Conservation (phyloP, 2,888 invertebrate species). For the Drosophila putrida region DNA sequence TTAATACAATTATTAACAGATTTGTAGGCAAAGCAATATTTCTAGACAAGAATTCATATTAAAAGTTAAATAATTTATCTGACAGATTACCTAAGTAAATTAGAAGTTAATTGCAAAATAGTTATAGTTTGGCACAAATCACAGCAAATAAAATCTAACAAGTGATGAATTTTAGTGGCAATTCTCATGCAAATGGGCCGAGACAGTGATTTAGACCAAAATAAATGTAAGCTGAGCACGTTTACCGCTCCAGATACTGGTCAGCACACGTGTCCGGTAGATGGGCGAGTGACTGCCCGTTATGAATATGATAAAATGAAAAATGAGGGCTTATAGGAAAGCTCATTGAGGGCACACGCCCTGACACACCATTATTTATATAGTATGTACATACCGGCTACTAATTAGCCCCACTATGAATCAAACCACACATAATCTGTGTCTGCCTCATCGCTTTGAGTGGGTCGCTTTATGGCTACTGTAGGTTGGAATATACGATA, state of each 20-base stretch:
- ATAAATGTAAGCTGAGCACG: slow-evolving; percentile 18
- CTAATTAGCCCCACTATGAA: slow-evolving; percentile 44
- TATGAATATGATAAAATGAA: slow-evolving; percentile 23
- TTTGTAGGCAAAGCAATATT: neutral
- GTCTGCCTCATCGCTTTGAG: slow-evolving; percentile 7
- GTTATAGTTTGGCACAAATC: neutral
- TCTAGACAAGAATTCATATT: no score
- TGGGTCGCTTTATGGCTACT: slow-evolving; percentile 25
- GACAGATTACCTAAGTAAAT: neutral
- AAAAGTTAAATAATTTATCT: no score
- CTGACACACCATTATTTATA: slow-evolving; percentile 10
- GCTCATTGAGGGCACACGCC: slow-evolving; percentile 18
- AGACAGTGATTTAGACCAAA: slow-evolving; percentile 28
- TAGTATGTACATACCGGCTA: slow-evolving; percentile 2
- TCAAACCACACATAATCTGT: slow-evolving; percentile 25
- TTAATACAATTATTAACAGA: neutral
- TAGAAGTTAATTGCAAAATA: neutral
- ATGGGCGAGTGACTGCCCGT: neutral
- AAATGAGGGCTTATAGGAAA: slow-evolving; percentile 17
- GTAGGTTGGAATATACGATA: slow-evolving; percentile 38
- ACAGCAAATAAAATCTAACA: slow-evolving; percentile 10
- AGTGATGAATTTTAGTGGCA: neutral
- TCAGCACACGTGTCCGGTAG: slow-evolving; percentile 11
- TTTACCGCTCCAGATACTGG: slow-evolving; percentile 19
- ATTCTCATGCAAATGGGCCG: slow-evolving; percentile 18